phyloP scores from a whole-genome alignment of 2,113 vertebrate species.

The Tringa solitaria region DNA sequence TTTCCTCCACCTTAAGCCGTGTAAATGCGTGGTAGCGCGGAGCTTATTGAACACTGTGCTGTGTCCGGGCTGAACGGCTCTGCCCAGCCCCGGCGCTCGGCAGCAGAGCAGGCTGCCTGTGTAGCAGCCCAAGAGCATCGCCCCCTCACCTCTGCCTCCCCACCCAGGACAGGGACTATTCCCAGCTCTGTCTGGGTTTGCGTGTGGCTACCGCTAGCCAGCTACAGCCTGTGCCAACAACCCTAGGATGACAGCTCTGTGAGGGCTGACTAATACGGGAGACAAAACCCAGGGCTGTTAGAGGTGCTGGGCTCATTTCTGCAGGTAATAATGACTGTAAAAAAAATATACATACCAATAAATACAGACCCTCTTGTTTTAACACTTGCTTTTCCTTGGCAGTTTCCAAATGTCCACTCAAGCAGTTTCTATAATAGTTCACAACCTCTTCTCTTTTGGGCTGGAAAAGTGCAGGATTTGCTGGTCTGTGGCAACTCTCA shows the following conservation, averaged over 20 bases:
- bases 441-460: neutral
- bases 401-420: neutral
- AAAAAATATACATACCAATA: neutral
- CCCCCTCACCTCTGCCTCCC: neutral
- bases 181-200: neutral
- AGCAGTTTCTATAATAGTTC: neutral
- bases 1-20: constrained; percentile 17
- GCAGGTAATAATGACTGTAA: neutral
- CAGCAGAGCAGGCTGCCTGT: neutral
- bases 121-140: accelerated
- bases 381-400: neutral
- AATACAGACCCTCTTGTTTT: neutral
- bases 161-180: accelerated
- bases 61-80: constrained; percentile 10
- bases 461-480: neutral
- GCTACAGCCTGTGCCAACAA: neutral
- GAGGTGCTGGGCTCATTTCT: neutral
- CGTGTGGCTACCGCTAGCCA: neutral
- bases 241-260: neutral
- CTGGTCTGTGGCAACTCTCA: neutral
- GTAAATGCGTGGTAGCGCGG: constrained; percentile 20
- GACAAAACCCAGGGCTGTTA: neutral
- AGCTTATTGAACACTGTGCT: constrained; percentile 34
- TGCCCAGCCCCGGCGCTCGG: neutral
- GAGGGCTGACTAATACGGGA: neutral